Evolutionary conservation across 2,888 invertebrate genomes (phyloP), one percentile per base, ranked within the genome.

Genomic region (Dasysyrphus tricinctus): DNA sequence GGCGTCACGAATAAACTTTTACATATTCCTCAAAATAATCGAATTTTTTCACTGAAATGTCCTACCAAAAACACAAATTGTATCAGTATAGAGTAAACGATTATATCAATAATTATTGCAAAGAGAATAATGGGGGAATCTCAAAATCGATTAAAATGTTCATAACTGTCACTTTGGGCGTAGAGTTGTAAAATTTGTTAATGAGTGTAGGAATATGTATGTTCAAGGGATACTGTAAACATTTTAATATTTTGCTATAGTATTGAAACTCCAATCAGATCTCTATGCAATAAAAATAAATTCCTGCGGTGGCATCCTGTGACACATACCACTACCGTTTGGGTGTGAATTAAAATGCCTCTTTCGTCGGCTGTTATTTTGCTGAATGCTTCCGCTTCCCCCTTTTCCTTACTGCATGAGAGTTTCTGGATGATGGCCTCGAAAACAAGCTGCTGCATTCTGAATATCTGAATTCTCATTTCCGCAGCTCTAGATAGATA

Each of bases 201-300:
- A 67, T 65, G 47, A 12, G 16, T 16, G 16, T 24, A 12, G 37
- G 32, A 9, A 51, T n/a, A 29, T 34, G 32, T 5, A 42, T 51
- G 39, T 70, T 69, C 57, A 70, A 78, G 77, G 42, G 78, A 65
- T 54, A 86, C 63, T 79, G 78, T 79, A 61, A 82, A 86, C 72
- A 75, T 79, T 86, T 86, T 67, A 73, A 49, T 54, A 79, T 75
- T 82, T 79, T 47, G 51, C 57, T 65, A 24, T 3, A 47, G 49
- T 57, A 82, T 82, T 82, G 74, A 79, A 78, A 82, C 79, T 82
- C 78, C 86, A 82, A 86, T 86, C 86, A 82, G 82, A 85, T 77
- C 51, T 73, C 32, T 77, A 67, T 32, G 59, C 44, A 81, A 81
- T 69, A 74, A 57, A 77, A 63, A 51, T 57, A 29, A 63, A 74